phyloP scores from a whole-genome alignment of 2,113 vertebrate genomes.

The Heterochromis multidens region DNA sequence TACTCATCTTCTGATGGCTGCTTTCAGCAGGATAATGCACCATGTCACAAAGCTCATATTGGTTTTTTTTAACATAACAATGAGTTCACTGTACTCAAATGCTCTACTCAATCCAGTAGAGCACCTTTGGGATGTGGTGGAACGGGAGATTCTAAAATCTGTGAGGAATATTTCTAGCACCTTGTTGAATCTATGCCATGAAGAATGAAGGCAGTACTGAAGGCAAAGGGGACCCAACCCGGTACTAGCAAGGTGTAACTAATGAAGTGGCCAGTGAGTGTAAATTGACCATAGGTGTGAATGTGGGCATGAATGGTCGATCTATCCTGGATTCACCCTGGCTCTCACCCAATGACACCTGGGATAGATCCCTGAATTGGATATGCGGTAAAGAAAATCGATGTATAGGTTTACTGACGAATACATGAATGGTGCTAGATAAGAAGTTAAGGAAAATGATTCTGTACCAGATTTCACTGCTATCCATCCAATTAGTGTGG shows the following conservation, averaged over 20 bases:
- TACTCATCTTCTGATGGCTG: too few species aligned
- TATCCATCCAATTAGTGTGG: not conserved
- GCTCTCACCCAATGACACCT: not conserved
- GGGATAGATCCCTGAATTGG: not conserved
- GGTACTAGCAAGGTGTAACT: not conserved
- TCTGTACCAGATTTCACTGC: not conserved
- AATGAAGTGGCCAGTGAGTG: too few species aligned
- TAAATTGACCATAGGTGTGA: too few species aligned
- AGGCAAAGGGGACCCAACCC: not conserved
- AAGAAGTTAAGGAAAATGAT: not conserved
- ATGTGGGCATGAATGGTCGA: too few species aligned
- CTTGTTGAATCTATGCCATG: not conserved
- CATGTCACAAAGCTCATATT: not conserved
- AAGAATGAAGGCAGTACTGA: not conserved
- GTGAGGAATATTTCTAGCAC: not conserved
- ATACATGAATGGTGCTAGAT: not conserved
- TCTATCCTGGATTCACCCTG: too few species aligned
- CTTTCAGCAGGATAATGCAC: too few species aligned
- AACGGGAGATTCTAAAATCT: not conserved
- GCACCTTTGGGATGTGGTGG: not conserved
- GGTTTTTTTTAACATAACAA: not conserved
- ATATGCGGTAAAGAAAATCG: not conserved
- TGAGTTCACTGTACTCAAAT: not conserved
- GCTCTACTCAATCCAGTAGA: not conserved
- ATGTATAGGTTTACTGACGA: not conserved